These are phyloP conservation scores for Drosophila lutescens DNA, from an alignment of 2,888 invertebrate species.

Conservation along the genomic window DNA sequence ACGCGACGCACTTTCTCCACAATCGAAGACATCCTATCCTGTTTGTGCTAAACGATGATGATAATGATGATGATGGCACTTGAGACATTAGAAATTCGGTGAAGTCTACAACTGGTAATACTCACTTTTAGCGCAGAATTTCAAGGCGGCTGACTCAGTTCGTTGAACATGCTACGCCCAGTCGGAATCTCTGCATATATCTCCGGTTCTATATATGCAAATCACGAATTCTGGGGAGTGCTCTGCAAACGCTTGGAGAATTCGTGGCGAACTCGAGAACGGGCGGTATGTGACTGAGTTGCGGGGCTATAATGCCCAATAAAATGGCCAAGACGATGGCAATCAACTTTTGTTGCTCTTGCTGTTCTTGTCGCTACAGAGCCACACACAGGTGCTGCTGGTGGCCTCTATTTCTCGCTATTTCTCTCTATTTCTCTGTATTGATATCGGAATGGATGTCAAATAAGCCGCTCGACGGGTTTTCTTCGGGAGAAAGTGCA, in stretches of 20 bases:
- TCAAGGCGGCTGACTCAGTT: conserved; percentile 55
- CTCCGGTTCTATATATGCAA: conserved; percentile 55
- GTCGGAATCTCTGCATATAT: conserved; percentile 54
- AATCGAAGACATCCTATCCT: conserved; percentile 74
- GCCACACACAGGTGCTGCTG: conserved; percentile 37
- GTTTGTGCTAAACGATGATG: background rate
- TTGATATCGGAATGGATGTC: conserved; percentile 76
- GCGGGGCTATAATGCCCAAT: conserved; percentile 57
- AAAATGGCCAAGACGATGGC: conserved; percentile 56
- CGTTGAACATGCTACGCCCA: conserved; percentile 64
- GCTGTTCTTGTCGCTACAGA: conserved; percentile 41
- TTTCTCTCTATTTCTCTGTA: conserved; percentile 43
- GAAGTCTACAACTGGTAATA: conserved; percentile 11
- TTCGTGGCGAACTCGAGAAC: conserved; percentile 57
- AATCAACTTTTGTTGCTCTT: conserved; percentile 48
- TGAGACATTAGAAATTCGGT: conserved; percentile 11
- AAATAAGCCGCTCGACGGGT: conserved; percentile 58
- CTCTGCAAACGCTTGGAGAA: conserved; percentile 19
- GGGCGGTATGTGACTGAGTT: conserved; percentile 69
- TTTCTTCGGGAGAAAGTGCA: conserved; percentile 71
- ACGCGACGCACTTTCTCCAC: conserved; percentile 84
- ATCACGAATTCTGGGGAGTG: conserved; percentile 52
- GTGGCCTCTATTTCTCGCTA: conserved; percentile 67
- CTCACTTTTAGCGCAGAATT: conserved; percentile 63
- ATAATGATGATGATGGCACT: background rate